phyloP scores from a whole-genome alignment of 2,797 vertebrate genomes.

The Adrianichthys oophorus region DNA sequence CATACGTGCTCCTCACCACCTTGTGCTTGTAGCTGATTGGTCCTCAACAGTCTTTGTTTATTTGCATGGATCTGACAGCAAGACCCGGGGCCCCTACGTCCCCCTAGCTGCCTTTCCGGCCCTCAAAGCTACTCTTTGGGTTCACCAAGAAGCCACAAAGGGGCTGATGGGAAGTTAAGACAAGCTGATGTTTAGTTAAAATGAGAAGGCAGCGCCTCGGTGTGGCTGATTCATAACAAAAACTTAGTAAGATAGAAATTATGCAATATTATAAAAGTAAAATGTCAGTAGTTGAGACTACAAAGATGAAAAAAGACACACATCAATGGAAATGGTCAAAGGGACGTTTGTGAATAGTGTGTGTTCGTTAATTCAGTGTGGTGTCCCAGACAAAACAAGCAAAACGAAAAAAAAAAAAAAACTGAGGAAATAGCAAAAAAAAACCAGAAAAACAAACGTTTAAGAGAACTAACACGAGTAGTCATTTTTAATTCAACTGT shows the following conservation, averaged over 20 bases:
- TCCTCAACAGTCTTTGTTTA: slow-evolving; percentile 54
- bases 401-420: not conserved
- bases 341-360: too few species aligned
- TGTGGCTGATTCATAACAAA: slow-evolving; percentile 19
- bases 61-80: slow-evolving; percentile 39
- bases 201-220: slow-evolving; percentile 36
- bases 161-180: slow-evolving; percentile 26
- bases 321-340: too few species aligned
- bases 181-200: slow-evolving; percentile 35
- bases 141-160: slow-evolving; percentile 54
- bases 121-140: slow-evolving; percentile 25
- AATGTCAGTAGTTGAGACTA: too few species aligned
- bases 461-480: not conserved
- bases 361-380: too few species aligned
- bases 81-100: slow-evolving; percentile 21
- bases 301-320: too few species aligned
- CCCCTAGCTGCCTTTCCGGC: slow-evolving; percentile 15
- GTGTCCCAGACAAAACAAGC: not conserved
- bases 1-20: slow-evolving; percentile 64
- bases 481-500: too few species aligned
- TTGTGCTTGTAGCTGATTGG: slow-evolving; percentile 33
- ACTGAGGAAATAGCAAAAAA: not conserved
- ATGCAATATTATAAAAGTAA: not conserved
- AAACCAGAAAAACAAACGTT: not conserved
- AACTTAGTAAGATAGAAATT: not conserved